Evolutionary conservation across 2,797 vertebrate species (phyloP).

Genomic region (Chelon auratus): DNA sequence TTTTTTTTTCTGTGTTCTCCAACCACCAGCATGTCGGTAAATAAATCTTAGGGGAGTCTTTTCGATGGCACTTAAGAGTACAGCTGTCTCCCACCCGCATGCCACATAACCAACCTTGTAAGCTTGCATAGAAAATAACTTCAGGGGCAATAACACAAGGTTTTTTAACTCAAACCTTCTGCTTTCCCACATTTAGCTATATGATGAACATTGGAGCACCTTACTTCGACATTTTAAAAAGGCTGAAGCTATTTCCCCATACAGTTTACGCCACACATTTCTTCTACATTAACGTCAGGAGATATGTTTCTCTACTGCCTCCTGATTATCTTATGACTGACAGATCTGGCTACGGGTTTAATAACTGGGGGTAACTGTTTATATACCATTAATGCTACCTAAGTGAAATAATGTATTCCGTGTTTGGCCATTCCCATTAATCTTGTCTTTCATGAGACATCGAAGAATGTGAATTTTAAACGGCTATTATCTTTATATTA

Average conservation of each 20-base stretch:
- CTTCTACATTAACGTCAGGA: conserved; percentile 16
- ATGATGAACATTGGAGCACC: conserved; percentile 10
- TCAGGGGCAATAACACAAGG: conserved; percentile 22
- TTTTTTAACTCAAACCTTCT: conserved; percentile 11
- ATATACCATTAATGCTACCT: conserved; percentile 33
- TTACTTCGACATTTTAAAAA: conserved; percentile 35
- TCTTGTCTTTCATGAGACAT: conserved; percentile 58
- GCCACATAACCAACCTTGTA: conserved; percentile 4
- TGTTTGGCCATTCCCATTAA: conserved; percentile 60
- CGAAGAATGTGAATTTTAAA: conserved; percentile 68
- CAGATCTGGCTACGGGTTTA: conserved; percentile 30
- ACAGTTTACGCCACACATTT: conserved; percentile 2
- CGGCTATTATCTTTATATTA: conserved; percentile 64
- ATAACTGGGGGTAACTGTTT: conserved; percentile 41
- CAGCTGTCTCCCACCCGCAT: neutral
- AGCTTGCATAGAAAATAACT: conserved; percentile 12
- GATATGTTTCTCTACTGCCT: conserved; percentile 7
- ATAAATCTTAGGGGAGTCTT: conserved; percentile 39
- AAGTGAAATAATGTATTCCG: conserved; percentile 59
- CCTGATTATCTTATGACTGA: conserved; percentile 28
- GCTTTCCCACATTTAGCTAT: conserved; percentile 8
- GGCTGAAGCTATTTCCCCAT: conserved; percentile 12
- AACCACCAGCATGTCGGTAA: conserved; percentile 24
- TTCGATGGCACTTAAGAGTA: conserved; percentile 29
- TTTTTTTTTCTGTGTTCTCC: conserved; percentile 32